Base-by-base conservation (phyloP, 2,888 invertebrate species). In the Drosophila helvetica region DNA sequence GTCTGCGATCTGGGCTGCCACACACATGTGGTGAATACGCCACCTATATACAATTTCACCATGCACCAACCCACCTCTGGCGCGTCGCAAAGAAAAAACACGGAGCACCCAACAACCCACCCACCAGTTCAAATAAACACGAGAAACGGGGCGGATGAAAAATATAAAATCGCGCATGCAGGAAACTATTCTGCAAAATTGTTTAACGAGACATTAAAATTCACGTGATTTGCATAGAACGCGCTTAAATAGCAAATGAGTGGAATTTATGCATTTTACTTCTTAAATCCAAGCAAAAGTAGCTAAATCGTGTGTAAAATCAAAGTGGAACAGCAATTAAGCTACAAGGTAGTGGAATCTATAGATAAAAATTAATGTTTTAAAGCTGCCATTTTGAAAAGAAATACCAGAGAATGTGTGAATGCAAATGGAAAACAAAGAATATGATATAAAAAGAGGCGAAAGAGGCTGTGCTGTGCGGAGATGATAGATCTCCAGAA, bases 391-490 rank as follows among this genome's bases (percentile, higher is more conserved):
- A 56, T 46, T 56, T 56, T 54, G 45, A 6, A 47, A 47, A 22
- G 38, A 38, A 38, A 15, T 38, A 6, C 15, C 15, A 15, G 15
- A 38, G 38, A 38, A 38, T n/a, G 38, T 38, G 38, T 38, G 30
- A 30, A 12, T 30, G 38, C 38, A 33, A 30, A 33, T 43, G 22
- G 38, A 17, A 50, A 55, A 19, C 33, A 50, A 55, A 50, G 33
- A 45, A 55, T 22, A 30, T 17, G 42, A 61, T 47, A 47, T 12
- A n/a, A 18, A 45, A 17, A 43, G 18, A 22, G 33, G 43, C 38
- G 10, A 18, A 48, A 30, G 63, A 70, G 56, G 70, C 71, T 70
- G 70, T 56, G 70, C 71, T 70, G 70, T 56, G 70, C 38, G 27
- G 18, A 17, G 45, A 70, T 63, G 71, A 25, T 8, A 57, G 45